These are phyloP conservation scores for Sebastes fasciatus DNA, from an alignment of 2,113 vertebrate species.

Conservation along the genomic window DNA sequence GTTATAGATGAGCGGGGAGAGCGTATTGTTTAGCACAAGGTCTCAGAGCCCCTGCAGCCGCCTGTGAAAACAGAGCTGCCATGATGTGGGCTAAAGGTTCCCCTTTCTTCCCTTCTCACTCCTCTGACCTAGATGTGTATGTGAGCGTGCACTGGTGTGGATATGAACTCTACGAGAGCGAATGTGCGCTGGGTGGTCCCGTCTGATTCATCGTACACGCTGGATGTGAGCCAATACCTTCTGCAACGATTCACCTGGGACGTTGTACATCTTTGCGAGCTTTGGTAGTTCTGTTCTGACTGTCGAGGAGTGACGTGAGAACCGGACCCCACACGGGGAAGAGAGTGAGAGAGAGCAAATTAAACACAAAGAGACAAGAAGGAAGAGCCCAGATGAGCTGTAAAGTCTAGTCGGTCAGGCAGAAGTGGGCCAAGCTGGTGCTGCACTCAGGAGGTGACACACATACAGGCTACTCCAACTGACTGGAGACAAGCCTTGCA, in stretches of 20 bases:
- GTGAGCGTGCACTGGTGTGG: conserved; percentile 41
- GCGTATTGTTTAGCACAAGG: conserved; percentile 9
- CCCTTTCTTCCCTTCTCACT: conserved; percentile 38
- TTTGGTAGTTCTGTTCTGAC: conserved; percentile 39
- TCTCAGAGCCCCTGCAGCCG: conserved; percentile 31
- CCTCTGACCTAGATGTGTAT: conserved; percentile 66
- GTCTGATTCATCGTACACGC: conserved; percentile 15
- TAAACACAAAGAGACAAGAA: conserved; percentile 69
- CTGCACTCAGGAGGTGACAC: conserved; percentile 73
- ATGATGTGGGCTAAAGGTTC: conserved; percentile 51
- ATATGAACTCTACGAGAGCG: conserved; percentile 23
- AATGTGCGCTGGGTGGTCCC: conserved; percentile 56
- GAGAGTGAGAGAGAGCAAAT: conserved; percentile 38
- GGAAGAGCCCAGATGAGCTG: conserved; percentile 63
- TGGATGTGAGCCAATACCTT: conserved; percentile 55
- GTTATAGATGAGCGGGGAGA: conserved; percentile 41
- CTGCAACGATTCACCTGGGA: conserved; percentile 70
- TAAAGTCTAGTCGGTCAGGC: conserved; percentile 73
- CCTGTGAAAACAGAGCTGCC: conserved; percentile 49
- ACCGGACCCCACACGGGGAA: conserved; percentile 43
- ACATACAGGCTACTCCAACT: conserved; percentile 60
- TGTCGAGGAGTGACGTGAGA: conserved; percentile 44
- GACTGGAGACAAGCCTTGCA: conserved; percentile 52
- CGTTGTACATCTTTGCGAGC: conserved; percentile 22
- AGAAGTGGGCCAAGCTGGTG: conserved; percentile 82